Evolutionary conservation across 53 echinoderm and acorn worm species (phyloP).

Genomic region (Pentamera pediparva): DNA sequence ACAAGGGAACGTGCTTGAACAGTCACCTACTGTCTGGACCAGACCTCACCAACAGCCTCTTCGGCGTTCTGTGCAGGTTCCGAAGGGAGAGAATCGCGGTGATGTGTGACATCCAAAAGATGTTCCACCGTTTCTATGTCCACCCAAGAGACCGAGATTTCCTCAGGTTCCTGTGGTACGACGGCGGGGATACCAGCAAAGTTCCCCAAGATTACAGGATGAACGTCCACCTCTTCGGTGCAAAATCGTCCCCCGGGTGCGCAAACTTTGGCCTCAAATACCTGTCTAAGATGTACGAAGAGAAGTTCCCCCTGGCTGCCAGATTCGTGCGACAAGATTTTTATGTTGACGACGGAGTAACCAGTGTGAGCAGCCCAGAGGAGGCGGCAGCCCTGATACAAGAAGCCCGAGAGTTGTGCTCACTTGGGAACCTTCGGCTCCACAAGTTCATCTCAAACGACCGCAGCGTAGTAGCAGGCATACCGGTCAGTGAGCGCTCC

Average conservation of each 20-base stretch:
- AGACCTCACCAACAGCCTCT: constrained; percentile 42
- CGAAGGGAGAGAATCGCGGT: constrained; percentile 30
- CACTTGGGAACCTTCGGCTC: constrained; percentile 39
- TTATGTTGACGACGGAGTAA: constrained; percentile 64
- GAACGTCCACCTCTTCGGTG: constrained; percentile 51
- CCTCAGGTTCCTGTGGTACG: background rate
- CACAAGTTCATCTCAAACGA: constrained; percentile 62
- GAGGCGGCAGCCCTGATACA: constrained; percentile 12
- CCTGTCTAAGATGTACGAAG: constrained; percentile 37
- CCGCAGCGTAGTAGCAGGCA: constrained; percentile 30
- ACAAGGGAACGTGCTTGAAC: background rate
- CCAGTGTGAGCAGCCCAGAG: constrained; percentile 17
- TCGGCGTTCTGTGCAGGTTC: constrained; percentile 43
- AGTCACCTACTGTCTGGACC: constrained; percentile 49
- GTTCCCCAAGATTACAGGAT: constrained; percentile 36
- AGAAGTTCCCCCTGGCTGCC: constrained; percentile 41
- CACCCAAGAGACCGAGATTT: constrained; percentile 29
- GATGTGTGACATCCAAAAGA: constrained; percentile 33
- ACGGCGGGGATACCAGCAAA: constrained; percentile 20
- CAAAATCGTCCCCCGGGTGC: constrained; percentile 49
- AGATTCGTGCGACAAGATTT: constrained; percentile 48
- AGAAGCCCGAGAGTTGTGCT: constrained; percentile 33
- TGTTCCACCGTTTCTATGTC: constrained; percentile 47
- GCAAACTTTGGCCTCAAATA: constrained; percentile 54
- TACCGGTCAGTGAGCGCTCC: constrained; percentile 35